Evolutionary conservation across 2,888 invertebrate genomes (phyloP), one percentile per base, ranked within the genome.

Genomic region (Calliphora vomitoria): DNA sequence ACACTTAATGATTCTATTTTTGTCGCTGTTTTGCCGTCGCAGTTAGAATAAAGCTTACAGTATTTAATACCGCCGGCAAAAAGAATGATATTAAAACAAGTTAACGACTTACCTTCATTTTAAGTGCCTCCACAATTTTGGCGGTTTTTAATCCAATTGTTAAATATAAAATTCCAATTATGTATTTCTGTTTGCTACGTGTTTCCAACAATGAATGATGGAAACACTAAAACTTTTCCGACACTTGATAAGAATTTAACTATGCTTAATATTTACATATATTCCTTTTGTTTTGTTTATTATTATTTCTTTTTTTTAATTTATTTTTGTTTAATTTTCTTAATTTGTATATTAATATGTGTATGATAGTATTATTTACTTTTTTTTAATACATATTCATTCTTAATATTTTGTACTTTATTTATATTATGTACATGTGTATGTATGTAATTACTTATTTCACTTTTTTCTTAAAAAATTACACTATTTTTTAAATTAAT

Each of bases 121-220:
- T 93, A 91, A 93, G 91, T 93, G 93, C 93, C 93, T 93, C 93
- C 93, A 93, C 93, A 93, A 93, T 93, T 93, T 93, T 93, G 93
- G 91, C 92, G 92, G 91, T 92, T 91, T 92, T 91, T 89, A 88
- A 84, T 88, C 88, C 88, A 82, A 85, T 75, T 72, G 10, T 60
- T 47, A 53, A n/a, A 69, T 25, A 35, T 25, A 58, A 68, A 83
- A 71, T 35, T 75, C 69, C 47, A 79, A 76, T 38, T 74, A n/a
- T n/a, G n/a, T n/a, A 50, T 60, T 15, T 44, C 11, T 20, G 41
- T 44, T 53, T 31, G 20, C 18, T 18, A n/a, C n/a, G 58, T 41
- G 47, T 74, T 72, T 78, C 66, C 80, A 72, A 74, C 35, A 64
- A 10, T 50, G 11, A 64, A 20, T 31, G 20, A n/a, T 60, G 44